These are phyloP conservation scores for Anolis carolinensis DNA, from an alignment of 2,113 vertebrate genomes.

Conservation along the genomic window DNA sequence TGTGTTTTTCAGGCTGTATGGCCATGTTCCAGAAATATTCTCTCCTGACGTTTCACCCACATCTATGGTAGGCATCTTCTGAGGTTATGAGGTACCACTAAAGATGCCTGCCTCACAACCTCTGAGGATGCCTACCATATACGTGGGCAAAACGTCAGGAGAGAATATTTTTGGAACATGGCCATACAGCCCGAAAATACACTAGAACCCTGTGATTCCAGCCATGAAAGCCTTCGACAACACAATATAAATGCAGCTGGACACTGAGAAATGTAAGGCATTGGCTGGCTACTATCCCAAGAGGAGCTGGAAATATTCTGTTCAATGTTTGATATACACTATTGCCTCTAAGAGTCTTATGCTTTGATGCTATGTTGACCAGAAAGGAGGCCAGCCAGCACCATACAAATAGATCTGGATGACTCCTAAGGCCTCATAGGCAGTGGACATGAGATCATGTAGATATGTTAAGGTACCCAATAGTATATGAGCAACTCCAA, in stretches of 20 bases:
- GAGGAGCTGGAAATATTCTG: not conserved
- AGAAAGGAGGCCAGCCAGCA: not conserved
- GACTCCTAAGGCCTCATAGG: not conserved
- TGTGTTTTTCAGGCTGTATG: too few species aligned
- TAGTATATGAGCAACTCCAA: not conserved
- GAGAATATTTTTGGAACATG: too few species aligned
- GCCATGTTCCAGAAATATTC: too few species aligned
- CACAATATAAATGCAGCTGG: not conserved
- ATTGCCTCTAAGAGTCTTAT: not conserved
- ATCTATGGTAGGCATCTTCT: too few species aligned
- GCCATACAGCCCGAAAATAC: too few species aligned
- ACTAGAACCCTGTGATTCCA: too few species aligned
- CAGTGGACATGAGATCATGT: not conserved
- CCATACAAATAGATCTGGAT: not conserved
- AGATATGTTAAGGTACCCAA: not conserved
- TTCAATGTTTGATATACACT: not conserved
- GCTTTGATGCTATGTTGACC: not conserved
- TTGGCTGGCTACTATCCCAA: not conserved
- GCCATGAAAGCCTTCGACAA: too few species aligned
- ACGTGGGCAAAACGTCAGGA: too few species aligned
- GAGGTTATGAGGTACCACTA: too few species aligned
- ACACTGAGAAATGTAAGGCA: not conserved
- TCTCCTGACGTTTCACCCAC: too few species aligned
- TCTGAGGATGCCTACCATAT: too few species aligned
- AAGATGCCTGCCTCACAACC: too few species aligned